Base-by-base conservation (phyloP, 2,113 vertebrate species). In the Donacobius atricapilla region DNA sequence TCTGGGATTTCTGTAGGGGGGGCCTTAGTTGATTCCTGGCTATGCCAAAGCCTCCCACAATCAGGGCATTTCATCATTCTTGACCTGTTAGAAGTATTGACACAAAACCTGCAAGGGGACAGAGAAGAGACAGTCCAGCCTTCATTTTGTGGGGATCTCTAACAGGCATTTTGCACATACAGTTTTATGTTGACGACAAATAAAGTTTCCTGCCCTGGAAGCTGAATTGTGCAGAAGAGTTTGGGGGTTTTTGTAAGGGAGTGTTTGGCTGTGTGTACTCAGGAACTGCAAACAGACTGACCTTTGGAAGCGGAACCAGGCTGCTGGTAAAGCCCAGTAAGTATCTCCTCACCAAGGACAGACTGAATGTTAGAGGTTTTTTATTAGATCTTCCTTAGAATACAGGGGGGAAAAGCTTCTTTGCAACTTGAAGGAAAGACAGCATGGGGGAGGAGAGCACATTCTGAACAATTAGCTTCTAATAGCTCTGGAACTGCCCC, bases 251-350 rank as follows among this genome's bases (percentile, higher is more conserved):
- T 93, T 87, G 93, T 93, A 84, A 91, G 58, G 48, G 12, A 82
- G 31, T 27, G 64, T 86, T 20, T 22, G 50, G 18, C 71, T 64
- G 96, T 96, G 96, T 66, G 54, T 60, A 71, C 31, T 81, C 76
- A 85, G 72, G 30, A 21, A 1, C 0, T 3, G 1, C 33, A 28
- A 7, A 3, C 11, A 22, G 5, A 28, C 20, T 92, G 35, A 39
- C 6, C 45, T 95, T 91, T 1, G 72, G 95, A 39, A 80, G 44
- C 5, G 87, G 92, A 69, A 94, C 76, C 27, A 83, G 24, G 33
- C 58, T 96, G 54, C 84, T 91, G 40, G 35, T 94, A 65, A 80
- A 86, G 7, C 37, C 64, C 31, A 19, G 92, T 95, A 81, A 3
- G 94, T 93, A 77, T 51, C 37, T 60, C 13, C 42, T 90, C 44